phyloP scores from a whole-genome alignment of 2,888 invertebrate genomes.

The Brenthis ino region DNA sequence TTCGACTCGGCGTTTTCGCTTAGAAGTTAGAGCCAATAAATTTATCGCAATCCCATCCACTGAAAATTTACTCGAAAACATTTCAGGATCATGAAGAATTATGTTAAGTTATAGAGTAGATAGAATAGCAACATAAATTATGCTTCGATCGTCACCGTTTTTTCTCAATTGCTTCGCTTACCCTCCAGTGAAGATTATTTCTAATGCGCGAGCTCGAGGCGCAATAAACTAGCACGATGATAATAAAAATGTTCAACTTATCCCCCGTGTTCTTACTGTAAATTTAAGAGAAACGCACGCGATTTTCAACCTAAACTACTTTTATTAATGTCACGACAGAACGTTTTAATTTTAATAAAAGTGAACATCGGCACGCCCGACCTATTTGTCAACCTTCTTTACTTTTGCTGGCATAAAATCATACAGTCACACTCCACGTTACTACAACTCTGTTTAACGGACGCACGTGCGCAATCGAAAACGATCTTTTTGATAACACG shows the following conservation, averaged over 20 bases:
- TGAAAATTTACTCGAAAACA: slow-evolving; percentile 17
- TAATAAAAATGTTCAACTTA: slow-evolving; percentile 78
- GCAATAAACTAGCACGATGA: slow-evolving; percentile 76
- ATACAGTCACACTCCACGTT: slow-evolving; percentile 73
- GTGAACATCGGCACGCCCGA: slow-evolving; percentile 79
- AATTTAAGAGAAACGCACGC: slow-evolving; percentile 61
- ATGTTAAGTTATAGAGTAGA: slow-evolving; percentile 6
- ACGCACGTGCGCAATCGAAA: slow-evolving; percentile 58
- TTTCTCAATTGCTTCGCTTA: slow-evolving; percentile 23
- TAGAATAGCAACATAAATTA: slow-evolving; percentile 14
- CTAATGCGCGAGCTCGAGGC: slow-evolving; percentile 71
- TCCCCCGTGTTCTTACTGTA: slow-evolving; percentile 69
- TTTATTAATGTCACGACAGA: slow-evolving; percentile 75
- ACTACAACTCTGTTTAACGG: slow-evolving; percentile 59
- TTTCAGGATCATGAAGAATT: slow-evolving; percentile 15
- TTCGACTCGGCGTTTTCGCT: slow-evolving; percentile 62
- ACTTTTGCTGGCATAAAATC: slow-evolving; percentile 79
- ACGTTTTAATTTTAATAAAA: slow-evolving; percentile 82
- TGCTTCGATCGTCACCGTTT: slow-evolving; percentile 21
- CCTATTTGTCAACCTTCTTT: slow-evolving; percentile 82
- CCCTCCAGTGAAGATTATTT: slow-evolving; percentile 40
- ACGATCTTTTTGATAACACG: slow-evolving; percentile 68
- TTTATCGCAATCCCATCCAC: slow-evolving; percentile 55
- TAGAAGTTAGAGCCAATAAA: slow-evolving; percentile 52
- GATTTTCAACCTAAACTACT: slow-evolving; percentile 68